Base-by-base conservation (phyloP, 2,797 vertebrate genomes). In the Lacerta bilineata region DNA sequence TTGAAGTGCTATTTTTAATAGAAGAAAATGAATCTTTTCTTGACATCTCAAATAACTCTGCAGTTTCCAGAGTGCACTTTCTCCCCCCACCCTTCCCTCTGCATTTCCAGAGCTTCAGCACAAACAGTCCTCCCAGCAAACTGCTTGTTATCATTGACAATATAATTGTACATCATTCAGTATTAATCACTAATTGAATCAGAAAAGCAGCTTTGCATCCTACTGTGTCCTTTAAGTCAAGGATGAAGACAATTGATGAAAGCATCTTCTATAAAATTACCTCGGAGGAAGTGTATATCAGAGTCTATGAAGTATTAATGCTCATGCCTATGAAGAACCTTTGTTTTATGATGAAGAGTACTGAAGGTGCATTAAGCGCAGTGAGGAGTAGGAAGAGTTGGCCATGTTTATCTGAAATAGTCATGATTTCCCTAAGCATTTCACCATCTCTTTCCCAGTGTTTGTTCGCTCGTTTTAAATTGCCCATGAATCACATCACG, bases 301-400 rank as follows among this genome's bases (percentile, higher is more conserved):
- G 69, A 87, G 25, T 25, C 71, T 9, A 15, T 89, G 80, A 84
- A 71, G 41, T 82, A 87, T 87, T 90, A 50, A 83, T 77, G 15
- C 69, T 85, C 80, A 75, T 90, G 76, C 36, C 69, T 90, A 36
- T 71, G 33, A 72, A 68, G 61, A n/a, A 43, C n/a, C 25, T 64
- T 59, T 3, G 77, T 43, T 89, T 90, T 72, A 74, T 80, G 39
- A 79, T 83, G 55, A 71, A 59, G 72, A 86, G 2, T 6, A 71
- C 41, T 3, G 55, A 68, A 79, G 55, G n/a, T 90, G 59, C 76
- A 83, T 89, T 81, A 72, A 46, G 33, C 46, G 68, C 46, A 80
- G 10, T 18, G 27, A 15, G 61, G 17, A 83, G 74, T 41, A 25
- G 17, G 59, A 55, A 39, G 20, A 43, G 83, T 50, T 50, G 59